phyloP scores from a whole-genome alignment of 2,113 vertebrate genomes.

The Macquaria australasica region DNA sequence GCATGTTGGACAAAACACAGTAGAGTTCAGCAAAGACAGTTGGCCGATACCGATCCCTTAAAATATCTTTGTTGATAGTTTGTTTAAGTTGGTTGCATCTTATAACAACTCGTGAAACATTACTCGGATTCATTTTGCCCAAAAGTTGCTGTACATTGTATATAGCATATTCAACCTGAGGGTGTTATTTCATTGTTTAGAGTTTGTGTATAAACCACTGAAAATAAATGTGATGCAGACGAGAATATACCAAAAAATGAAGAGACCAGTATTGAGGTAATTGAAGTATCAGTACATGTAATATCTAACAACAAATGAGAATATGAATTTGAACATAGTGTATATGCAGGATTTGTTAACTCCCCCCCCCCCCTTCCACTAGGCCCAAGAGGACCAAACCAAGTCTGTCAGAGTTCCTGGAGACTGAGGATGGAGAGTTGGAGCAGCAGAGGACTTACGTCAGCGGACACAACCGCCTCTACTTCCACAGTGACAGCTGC shows the following conservation, averaged over 20 bases:
- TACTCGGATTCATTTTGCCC: too few species aligned
- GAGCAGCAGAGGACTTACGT: conserved; percentile 98
- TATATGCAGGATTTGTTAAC: background rate
- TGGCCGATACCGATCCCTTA: too few species aligned
- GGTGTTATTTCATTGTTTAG: background rate
- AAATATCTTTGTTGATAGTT: too few species aligned
- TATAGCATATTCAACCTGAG: background rate
- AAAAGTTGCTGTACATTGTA: too few species aligned
- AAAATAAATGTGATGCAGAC: background rate
- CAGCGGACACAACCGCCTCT: conserved; percentile 97
- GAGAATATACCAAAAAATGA: background rate
- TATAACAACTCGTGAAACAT: too few species aligned
- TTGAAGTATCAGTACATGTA: background rate
- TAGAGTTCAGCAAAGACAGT: too few species aligned
- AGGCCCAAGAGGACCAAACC: conserved; percentile 98
- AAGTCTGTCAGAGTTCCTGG: conserved; percentile 97
- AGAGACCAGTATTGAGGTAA: background rate
- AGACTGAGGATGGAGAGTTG: conserved; percentile 96
- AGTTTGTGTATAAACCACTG: background rate
- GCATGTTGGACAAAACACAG: too few species aligned
- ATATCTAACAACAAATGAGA: background rate
- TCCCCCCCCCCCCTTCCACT: background rate
- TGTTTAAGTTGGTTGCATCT: too few species aligned
- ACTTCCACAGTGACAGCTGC: conserved; percentile 99
- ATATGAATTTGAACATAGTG: background rate